Evolutionary conservation across 2,888 invertebrate genomes (phyloP).

Genomic region (Atrina japonica): DNA sequence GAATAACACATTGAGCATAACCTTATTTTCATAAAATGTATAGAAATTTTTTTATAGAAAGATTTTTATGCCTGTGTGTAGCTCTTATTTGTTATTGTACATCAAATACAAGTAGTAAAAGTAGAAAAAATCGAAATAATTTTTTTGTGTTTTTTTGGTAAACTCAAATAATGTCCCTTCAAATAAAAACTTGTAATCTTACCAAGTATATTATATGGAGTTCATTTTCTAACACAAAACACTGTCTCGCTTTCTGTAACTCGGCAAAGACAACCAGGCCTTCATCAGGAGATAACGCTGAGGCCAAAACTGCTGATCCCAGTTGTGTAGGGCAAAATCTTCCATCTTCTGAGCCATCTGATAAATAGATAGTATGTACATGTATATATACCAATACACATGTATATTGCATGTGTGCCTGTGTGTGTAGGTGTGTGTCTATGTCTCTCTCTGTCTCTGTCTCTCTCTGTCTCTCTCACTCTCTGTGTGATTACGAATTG

Average conservation of each 20-base stretch:
- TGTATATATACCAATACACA: neutral
- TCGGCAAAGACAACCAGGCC: slow-evolving; percentile 93
- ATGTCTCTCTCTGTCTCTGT: no score
- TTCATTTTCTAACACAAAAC: slow-evolving; percentile 96
- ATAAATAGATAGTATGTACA: neutral
- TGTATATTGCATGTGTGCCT: neutral
- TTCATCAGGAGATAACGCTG: slow-evolving; percentile 96
- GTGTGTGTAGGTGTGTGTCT: no score
- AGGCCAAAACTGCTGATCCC: slow-evolving; percentile 94
- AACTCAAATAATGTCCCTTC: no score
- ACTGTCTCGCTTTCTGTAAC: slow-evolving; percentile 92
- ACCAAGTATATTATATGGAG: slow-evolving; percentile 97
- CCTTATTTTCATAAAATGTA: no score
- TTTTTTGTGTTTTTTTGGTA: neutral
- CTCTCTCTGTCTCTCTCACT: no score
- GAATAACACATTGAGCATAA: no score
- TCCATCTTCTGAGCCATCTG: slow-evolving; percentile 41
- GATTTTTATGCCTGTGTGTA: no score
- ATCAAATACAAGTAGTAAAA: no score
- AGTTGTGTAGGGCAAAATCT: slow-evolving; percentile 86
- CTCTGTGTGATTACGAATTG: no score
- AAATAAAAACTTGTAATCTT: neutral
- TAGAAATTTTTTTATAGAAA: neutral
- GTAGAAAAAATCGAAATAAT: no score
- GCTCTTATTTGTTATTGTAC: no score